Evolutionary conservation across 2,888 invertebrate genomes (phyloP).

Genomic region (Drosophila tripunctata): DNA sequence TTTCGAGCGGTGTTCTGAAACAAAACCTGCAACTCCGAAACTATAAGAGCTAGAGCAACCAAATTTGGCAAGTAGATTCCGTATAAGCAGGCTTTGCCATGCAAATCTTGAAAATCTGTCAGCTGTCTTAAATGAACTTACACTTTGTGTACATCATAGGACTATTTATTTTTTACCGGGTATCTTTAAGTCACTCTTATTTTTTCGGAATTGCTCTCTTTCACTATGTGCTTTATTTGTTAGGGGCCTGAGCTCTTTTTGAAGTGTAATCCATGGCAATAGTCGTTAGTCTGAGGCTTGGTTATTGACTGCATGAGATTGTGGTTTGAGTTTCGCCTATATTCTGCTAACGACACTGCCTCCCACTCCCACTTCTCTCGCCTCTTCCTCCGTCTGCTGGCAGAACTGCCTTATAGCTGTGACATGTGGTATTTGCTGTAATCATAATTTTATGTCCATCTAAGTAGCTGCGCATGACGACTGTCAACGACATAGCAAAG

Average conservation of each 20-base stretch:
- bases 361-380: too few species aligned
- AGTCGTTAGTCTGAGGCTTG: constrained; percentile 61
- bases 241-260: too few species aligned
- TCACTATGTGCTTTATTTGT: neutral
- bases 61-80: too few species aligned
- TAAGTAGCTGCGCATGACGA: constrained; percentile 75
- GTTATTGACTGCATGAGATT: constrained; percentile 57
- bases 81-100: too few species aligned
- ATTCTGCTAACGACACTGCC: neutral
- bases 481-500: constrained; percentile 64
- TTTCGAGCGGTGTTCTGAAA: too few species aligned
- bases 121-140: too few species aligned
- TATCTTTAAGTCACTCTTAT: neutral
- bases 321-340: neutral
- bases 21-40: too few species aligned
- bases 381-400: neutral
- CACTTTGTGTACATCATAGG: too few species aligned
- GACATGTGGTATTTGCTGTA: constrained; percentile 77
- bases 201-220: too few species aligned
- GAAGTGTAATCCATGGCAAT: constrained; percentile 52
- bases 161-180: too few species aligned
- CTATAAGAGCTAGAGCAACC: too few species aligned
- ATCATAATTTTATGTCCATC: constrained; percentile 80
- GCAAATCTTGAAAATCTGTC: too few species aligned
- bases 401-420: constrained; percentile 18